Conservation (phyloP, 1,140 invertebrate genomes). For the Pseudomyrmex gracilis region DNA sequence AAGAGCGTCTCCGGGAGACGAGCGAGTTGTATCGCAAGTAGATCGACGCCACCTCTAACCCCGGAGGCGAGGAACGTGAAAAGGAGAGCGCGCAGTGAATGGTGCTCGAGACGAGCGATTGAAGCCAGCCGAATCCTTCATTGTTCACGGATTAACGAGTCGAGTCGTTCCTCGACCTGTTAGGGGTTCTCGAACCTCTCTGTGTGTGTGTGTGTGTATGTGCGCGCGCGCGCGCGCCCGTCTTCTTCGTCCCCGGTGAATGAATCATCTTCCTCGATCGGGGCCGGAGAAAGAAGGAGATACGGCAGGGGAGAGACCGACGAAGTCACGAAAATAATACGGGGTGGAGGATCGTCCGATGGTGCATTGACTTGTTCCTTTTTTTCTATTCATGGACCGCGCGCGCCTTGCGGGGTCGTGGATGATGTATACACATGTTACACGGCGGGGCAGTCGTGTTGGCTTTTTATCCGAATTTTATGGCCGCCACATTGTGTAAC, state of each 20-base stretch:
- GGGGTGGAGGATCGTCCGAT: constrained; percentile 71
- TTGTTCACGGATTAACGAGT: constrained; percentile 78
- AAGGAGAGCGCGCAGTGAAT: constrained; percentile 61
- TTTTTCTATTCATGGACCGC: constrained; percentile 56
- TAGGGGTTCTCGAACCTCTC: constrained; percentile 64
- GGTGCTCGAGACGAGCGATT: constrained; percentile 62
- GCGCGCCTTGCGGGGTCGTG: constrained; percentile 31
- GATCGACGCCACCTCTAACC: constrained; percentile 56
- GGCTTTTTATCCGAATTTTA: constrained; percentile 36
- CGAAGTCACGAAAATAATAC: constrained; percentile 72
- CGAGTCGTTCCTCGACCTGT: constrained; percentile 63
- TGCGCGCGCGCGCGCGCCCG: not conserved
- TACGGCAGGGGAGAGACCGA: constrained; percentile 47
- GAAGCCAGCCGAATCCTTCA: constrained; percentile 69
- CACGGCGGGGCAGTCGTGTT: constrained; percentile 19
- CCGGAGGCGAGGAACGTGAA: constrained; percentile 51
- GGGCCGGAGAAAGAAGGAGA: not conserved
- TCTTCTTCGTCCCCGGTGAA: constrained; percentile 64
- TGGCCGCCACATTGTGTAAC: constrained; percentile 12
- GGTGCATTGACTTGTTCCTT: constrained; percentile 45
- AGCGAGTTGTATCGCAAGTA: constrained; percentile 25
- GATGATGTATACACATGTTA: constrained; percentile 50
- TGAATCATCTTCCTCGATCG: constrained; percentile 69
- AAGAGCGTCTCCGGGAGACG: not conserved
- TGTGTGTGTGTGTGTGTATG: too few species aligned